A percentile compares a stretch with the other conserved stretches of the same genome.
These are phyloP conservation scores for Nerophis ophidion DNA, from an alignment of 2,113 vertebrate genomes.

Conservation along the genomic window DNA sequence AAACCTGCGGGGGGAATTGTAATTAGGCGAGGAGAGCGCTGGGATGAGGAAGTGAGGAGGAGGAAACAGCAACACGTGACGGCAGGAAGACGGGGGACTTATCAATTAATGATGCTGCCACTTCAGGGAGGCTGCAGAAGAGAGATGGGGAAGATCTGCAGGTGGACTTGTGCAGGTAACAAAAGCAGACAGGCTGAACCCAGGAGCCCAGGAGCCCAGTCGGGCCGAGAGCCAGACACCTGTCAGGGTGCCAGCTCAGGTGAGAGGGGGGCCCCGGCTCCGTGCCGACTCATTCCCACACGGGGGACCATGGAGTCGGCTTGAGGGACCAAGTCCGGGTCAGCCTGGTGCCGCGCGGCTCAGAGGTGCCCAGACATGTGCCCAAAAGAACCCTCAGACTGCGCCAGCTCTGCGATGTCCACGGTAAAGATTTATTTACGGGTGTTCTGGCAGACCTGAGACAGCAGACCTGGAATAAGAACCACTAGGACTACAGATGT, in stretches of 20 bases:
- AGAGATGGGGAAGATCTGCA: background rate
- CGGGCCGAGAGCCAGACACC: slow-evolving; percentile 13
- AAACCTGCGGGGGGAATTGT: slow-evolving; percentile 54
- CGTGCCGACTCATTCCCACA: slow-evolving; percentile 29
- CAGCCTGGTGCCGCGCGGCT: background rate
- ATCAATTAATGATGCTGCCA: slow-evolving; percentile 41
- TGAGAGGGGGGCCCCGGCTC: slow-evolving; percentile 26
- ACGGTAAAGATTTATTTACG: slow-evolving; percentile 20
- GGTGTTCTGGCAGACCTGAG: too few species aligned
- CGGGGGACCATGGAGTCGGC: slow-evolving; percentile 38
- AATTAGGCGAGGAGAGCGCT: slow-evolving; percentile 48
- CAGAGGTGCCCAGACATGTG: background rate
- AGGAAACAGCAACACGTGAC: slow-evolving; percentile 29
- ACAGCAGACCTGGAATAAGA: too few species aligned
- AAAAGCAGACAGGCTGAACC: background rate
- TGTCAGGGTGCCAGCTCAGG: slow-evolving; percentile 34
- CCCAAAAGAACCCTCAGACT: background rate
- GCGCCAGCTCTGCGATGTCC: slow-evolving; percentile 25
- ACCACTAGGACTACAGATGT: too few species aligned
- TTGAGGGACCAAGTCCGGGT: background rate
- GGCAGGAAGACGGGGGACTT: slow-evolving; percentile 35
- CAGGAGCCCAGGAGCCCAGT: slow-evolving; percentile 3
- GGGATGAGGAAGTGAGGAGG: slow-evolving; percentile 23
- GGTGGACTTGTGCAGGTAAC: slow-evolving; percentile 21
- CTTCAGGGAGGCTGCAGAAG: slow-evolving; percentile 15